A percentile compares a stretch with the other conserved stretches of the same genome.
These are phyloP conservation scores for Drosophila nannoptera DNA, from an alignment of 1,140 invertebrate species.

Conservation along the genomic window DNA sequence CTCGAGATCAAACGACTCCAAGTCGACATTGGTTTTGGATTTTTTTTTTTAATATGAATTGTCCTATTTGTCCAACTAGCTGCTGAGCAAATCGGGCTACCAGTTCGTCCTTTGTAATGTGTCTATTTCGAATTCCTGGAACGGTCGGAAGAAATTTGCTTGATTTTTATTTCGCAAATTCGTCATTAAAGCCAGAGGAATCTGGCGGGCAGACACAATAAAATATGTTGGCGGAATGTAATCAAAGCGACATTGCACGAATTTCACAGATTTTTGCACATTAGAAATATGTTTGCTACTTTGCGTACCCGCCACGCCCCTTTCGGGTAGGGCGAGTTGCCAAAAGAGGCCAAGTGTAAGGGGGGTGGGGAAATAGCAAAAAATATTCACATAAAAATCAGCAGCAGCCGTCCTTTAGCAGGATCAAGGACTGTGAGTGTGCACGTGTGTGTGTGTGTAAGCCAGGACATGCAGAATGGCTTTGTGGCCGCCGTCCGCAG, in stretches of 20 bases:
- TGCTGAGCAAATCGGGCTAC: too few species aligned
- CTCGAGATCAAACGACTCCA: too few species aligned
- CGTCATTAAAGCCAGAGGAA: neutral
- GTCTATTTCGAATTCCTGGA: too few species aligned
- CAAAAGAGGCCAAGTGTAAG: slow-evolving; percentile 36
- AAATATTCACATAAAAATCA: neutral
- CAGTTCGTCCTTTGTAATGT: too few species aligned
- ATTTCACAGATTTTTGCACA: slow-evolving; percentile 73
- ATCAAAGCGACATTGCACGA: slow-evolving; percentile 65
- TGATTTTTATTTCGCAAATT: too few species aligned
- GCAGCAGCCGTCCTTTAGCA: too few species aligned
- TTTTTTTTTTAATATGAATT: too few species aligned
- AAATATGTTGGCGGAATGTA: slow-evolving; percentile 25
- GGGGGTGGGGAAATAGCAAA: neutral
- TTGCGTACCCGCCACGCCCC: slow-evolving; percentile 8
- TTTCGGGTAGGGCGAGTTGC: slow-evolving; percentile 26
- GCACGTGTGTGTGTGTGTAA: neutral
- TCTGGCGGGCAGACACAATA: neutral
- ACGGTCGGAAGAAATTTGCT: too few species aligned
- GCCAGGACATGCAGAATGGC: slow-evolving; percentile 27
- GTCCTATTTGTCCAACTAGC: too few species aligned
- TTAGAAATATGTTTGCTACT: slow-evolving; percentile 69
- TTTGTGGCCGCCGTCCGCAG: slow-evolving; percentile 52
- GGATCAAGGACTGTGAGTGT: too few species aligned
- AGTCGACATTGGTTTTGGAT: too few species aligned